Evolutionary conservation across 2,888 invertebrate genomes (phyloP).

Genomic region (Metallyticus violacea): DNA sequence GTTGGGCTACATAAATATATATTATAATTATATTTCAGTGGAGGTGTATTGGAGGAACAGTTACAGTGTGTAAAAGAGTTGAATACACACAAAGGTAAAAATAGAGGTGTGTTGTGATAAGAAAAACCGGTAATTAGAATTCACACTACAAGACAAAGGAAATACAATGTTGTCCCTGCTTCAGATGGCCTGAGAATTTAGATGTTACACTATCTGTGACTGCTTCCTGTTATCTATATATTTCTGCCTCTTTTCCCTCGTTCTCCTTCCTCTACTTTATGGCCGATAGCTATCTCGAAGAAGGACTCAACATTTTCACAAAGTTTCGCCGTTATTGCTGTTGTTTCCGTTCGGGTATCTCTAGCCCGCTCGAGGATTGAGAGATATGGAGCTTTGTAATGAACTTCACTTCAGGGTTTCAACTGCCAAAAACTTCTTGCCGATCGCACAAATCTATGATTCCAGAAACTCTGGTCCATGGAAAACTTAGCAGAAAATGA

Average conservation of each 20-base stretch:
- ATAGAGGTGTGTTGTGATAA: too few species aligned
- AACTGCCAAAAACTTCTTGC: neutral
- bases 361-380: neutral
- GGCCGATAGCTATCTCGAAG: neutral
- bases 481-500: too few species aligned
- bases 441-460: neutral
- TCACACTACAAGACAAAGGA: neutral
- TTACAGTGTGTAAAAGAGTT: too few species aligned
- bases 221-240: neutral
- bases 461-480: too few species aligned
- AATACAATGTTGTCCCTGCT: neutral
- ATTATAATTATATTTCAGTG: too few species aligned
- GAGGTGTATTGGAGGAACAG: too few species aligned
- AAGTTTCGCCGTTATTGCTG: neutral
- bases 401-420: neutral
- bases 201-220: neutral
- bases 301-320: too few species aligned
- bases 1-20: too few species aligned
- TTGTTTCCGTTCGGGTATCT: neutral
- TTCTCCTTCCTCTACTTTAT: neutral
- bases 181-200: neutral
- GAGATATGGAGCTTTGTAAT: neutral
- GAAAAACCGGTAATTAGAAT: neutral
- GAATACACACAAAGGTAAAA: too few species aligned
- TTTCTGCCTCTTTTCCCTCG: neutral